Conservation (phyloP, 1,140 invertebrate genomes). For the Globodera ellingtonae region DNA sequence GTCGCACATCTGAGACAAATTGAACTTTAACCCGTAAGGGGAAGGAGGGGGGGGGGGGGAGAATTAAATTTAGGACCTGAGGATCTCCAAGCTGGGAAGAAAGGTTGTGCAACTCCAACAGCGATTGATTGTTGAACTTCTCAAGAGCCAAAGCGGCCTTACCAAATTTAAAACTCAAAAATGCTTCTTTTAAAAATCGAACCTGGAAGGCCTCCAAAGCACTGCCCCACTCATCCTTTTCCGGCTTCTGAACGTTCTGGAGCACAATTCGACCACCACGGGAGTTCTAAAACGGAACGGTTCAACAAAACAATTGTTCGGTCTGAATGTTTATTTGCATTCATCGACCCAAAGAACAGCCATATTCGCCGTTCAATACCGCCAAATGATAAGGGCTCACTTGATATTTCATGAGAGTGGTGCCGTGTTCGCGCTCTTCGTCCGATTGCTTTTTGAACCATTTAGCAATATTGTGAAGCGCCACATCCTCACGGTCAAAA, state of each 20-base stretch:
- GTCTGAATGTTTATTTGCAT: no score
- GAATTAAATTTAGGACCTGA: constrained; percentile 66
- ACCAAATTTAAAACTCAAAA: neutral
- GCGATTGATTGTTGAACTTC: constrained; percentile 76
- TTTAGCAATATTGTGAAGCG: constrained; percentile 74
- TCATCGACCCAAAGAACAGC: no score
- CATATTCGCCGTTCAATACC: no score
- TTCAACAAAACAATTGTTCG: constrained; percentile 67
- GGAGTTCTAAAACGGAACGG: constrained; percentile 72
- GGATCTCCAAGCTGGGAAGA: constrained; percentile 74
- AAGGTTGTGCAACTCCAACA: constrained; percentile 75
- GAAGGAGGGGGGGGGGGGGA: no score
- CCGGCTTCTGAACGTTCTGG: constrained; percentile 69
- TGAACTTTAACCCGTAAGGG: neutral
- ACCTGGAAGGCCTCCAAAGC: constrained; percentile 73
- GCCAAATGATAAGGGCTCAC: neutral
- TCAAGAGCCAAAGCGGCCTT: constrained; percentile 75
- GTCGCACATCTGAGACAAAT: constrained; percentile 68
- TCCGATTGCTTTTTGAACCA: constrained; percentile 77
- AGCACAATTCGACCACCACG: constrained; percentile 76
- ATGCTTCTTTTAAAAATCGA: neutral
- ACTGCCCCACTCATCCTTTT: constrained; percentile 72
- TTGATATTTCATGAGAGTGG: constrained; percentile 72
- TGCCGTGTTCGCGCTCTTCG: constrained; percentile 78
- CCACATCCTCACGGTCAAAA: constrained; percentile 80